phyloP scores from a whole-genome alignment of 1,140 invertebrate species.

The Hypothenemus hampei region DNA sequence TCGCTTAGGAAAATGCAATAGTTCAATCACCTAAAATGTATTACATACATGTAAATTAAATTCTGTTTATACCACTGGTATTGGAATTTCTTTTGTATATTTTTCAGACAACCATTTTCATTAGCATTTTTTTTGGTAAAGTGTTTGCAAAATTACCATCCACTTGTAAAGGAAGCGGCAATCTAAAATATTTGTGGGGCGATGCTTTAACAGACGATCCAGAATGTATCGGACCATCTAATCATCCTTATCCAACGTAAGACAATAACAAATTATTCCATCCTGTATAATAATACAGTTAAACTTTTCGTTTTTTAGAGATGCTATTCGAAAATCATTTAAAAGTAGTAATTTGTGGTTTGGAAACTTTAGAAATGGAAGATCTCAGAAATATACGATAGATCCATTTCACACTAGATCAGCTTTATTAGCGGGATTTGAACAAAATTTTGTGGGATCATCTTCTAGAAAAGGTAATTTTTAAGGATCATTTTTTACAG shows the following conservation, averaged over 20 bases:
- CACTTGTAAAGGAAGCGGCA: constrained; percentile 55
- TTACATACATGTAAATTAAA: too few species aligned
- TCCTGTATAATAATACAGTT: neutral
- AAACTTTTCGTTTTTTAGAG: constrained; percentile 52
- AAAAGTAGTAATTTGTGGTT: constrained; percentile 52
- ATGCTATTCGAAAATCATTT: constrained; percentile 60
- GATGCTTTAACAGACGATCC: constrained; percentile 71
- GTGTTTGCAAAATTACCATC: constrained; percentile 31
- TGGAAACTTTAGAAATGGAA: constrained; percentile 55
- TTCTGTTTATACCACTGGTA: neutral
- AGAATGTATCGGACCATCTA: constrained; percentile 74
- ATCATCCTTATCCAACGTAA: constrained; percentile 76
- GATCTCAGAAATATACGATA: constrained; percentile 54
- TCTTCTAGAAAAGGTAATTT: constrained; percentile 41
- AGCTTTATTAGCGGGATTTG: constrained; percentile 61
- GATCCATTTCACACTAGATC: constrained; percentile 67
- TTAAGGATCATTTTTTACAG: neutral
- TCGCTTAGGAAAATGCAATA: too few species aligned
- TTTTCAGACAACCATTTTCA: too few species aligned
- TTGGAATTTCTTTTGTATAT: constrained; percentile 1
- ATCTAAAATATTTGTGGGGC: constrained; percentile 77
- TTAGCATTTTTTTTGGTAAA: neutral
- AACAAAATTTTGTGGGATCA: constrained; percentile 48
- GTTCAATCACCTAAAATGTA: too few species aligned
- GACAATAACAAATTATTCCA: constrained; percentile 34